Conservation (phyloP, 2,797 vertebrate genomes). For the Typhlichthys eigenmanni region DNA sequence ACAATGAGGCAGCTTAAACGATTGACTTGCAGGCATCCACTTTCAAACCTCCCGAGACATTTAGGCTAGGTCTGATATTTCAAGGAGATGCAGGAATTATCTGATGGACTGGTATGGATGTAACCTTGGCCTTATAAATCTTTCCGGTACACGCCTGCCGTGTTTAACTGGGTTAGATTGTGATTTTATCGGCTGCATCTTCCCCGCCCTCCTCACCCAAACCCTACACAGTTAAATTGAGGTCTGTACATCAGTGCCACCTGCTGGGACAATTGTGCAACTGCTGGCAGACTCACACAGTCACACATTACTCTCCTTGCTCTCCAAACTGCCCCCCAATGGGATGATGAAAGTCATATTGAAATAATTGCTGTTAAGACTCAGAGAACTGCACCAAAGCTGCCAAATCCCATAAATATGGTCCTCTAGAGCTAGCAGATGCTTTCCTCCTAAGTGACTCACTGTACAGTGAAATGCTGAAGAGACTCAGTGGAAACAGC, state of each 20-base stretch:
- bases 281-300: constrained; percentile 18
- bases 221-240: constrained; percentile 31
- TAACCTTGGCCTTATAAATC: constrained; percentile 46
- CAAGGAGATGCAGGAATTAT: constrained; percentile 52
- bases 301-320: constrained; percentile 20
- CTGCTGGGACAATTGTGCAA: constrained; percentile 59
- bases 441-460: constrained; percentile 74
- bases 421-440: constrained; percentile 63
- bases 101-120: constrained; percentile 58
- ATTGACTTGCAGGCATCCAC: constrained; percentile 39
- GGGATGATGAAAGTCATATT: constrained; percentile 66
- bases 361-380: constrained; percentile 71
- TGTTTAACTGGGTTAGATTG: constrained; percentile 3
- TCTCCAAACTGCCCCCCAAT: constrained; percentile 47
- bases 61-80: constrained; percentile 31
- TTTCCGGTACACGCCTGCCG: constrained; percentile 27
- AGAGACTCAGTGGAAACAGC: constrained; percentile 34
- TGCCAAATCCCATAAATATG: constrained; percentile 67
- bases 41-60: constrained; percentile 40
- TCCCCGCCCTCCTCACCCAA: neutral
- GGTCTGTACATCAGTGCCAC: constrained; percentile 71
- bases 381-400: constrained; percentile 72
- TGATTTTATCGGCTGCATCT: neutral
- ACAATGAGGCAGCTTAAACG: constrained; percentile 60
- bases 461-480: constrained; percentile 57